Percentiles rank a stretch among this genome's conserved stretches.
Evolutionary conservation across 2,113 vertebrate genomes (phyloP).

Genomic region (Aphyosemion australe): DNA sequence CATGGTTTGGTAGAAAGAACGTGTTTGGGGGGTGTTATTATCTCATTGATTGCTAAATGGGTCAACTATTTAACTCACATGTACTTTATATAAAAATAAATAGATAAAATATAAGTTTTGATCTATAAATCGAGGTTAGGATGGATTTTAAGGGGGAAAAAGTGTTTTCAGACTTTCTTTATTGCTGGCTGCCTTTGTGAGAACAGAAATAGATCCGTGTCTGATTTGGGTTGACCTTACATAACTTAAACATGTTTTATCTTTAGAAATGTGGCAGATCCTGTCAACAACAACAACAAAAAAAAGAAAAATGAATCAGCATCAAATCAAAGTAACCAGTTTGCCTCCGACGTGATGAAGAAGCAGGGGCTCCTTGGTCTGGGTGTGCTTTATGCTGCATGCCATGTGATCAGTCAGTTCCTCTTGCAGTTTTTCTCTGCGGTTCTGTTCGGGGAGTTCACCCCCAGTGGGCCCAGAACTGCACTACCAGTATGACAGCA

Average conservation of each 20-base stretch:
- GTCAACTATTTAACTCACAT: neutral
- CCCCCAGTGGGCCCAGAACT: constrained; percentile 20
- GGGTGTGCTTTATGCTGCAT: constrained; percentile 64
- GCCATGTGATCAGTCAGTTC: constrained; percentile 45
- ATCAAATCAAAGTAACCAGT: constrained; percentile 15
- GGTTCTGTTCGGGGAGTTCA: constrained; percentile 14
- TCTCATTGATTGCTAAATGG: constrained; percentile 25
- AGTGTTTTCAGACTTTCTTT: constrained; percentile 50
- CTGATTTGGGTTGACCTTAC: constrained; percentile 13
- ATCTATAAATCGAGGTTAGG: constrained; percentile 58
- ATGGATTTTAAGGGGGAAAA: constrained; percentile 31
- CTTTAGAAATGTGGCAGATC: constrained; percentile 26
- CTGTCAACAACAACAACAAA: constrained; percentile 9
- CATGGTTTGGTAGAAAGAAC: constrained; percentile 26
- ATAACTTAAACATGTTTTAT: constrained; percentile 11
- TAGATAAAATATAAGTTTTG: constrained; percentile 41
- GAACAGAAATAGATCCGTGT: constrained; percentile 27
- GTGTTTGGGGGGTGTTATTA: constrained; percentile 5
- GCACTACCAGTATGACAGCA: constrained; percentile 31
- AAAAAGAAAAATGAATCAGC: constrained; percentile 35
- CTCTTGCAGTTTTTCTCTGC: constrained; percentile 31
- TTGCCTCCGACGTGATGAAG: constrained; percentile 26
- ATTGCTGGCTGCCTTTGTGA: constrained; percentile 67
- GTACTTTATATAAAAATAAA: constrained; percentile 42
- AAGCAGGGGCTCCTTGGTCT: constrained; percentile 36